phyloP scores from a whole-genome alignment of 2,888 invertebrate species.

The Drosophila multiciliata region DNA sequence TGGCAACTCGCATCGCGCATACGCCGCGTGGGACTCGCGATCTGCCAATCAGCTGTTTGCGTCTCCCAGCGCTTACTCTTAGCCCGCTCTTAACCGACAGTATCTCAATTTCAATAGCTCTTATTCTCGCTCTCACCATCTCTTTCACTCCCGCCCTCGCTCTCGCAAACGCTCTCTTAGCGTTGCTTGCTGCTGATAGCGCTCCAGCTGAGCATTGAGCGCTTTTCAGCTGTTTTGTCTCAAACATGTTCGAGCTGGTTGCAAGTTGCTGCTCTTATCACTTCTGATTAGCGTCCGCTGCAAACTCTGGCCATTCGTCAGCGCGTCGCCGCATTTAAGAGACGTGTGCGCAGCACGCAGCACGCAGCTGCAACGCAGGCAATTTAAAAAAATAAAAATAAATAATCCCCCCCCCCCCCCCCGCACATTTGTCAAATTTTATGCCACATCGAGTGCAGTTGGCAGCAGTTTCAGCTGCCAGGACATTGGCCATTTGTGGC shows the following conservation, averaged over 20 bases:
- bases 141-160: background rate
- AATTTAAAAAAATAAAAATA: background rate
- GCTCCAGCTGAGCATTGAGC: constrained; percentile 44
- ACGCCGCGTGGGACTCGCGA: constrained; percentile 49
- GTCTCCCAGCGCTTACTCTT: constrained; percentile 19
- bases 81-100: constrained; percentile 25
- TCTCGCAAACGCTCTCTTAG: background rate
- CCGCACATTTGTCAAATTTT: constrained; percentile 33
- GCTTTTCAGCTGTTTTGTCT: constrained; percentile 47
- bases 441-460: constrained; percentile 53
- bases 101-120: background rate
- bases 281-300: constrained; percentile 21
- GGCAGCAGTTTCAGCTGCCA: constrained; percentile 23
- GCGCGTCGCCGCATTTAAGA: constrained; percentile 35
- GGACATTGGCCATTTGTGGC: constrained; percentile 15
- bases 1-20: constrained; percentile 42
- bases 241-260: constrained; percentile 64
- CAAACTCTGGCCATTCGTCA: constrained; percentile 42
- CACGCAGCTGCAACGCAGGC: constrained; percentile 8
- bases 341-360: constrained; percentile 41
- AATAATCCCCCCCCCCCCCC: background rate
- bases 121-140: background rate
- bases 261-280: constrained; percentile 59
- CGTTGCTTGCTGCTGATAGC: background rate
- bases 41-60: constrained; percentile 49